A percentile compares a stretch with the other conserved stretches of the same genome.
Conservation (phyloP, 2,888 invertebrate species). For the Lepidochitona cinerea region DNA sequence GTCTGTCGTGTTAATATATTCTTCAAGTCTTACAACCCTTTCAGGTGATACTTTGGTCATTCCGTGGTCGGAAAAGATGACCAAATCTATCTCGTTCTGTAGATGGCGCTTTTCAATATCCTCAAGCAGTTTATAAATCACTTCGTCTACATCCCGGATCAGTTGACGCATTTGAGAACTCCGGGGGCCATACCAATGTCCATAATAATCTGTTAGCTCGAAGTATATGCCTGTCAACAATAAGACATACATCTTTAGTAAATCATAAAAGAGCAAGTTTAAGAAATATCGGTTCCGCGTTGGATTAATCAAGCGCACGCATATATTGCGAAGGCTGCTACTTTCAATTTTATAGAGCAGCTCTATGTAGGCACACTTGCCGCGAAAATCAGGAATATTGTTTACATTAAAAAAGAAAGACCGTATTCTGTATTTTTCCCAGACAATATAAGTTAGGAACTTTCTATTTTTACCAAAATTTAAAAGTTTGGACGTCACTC, state of each 20-base stretch:
- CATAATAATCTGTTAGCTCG: constrained; percentile 12
- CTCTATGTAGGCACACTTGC: too few species aligned
- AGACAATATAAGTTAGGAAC: too few species aligned
- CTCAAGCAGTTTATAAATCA: not conserved
- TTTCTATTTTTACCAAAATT: too few species aligned
- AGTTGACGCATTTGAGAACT: not conserved
- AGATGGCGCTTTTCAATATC: constrained; percentile 10
- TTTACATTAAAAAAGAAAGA: too few species aligned
- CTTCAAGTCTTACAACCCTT: not conserved
- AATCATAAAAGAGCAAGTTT: too few species aligned
- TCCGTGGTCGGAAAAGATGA: constrained; percentile 26
- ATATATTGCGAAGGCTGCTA: too few species aligned
- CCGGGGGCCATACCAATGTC: constrained; percentile 12
- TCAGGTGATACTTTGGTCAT: constrained; percentile 9
- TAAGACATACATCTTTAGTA: not conserved
- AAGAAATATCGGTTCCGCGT: too few species aligned
- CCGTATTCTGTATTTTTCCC: too few species aligned
- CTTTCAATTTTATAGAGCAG: too few species aligned
- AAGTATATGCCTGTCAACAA: constrained; percentile 12
- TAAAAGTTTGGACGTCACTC: too few species aligned
- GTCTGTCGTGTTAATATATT: not conserved
- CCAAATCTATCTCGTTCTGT: constrained; percentile 16
- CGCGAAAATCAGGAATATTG: too few species aligned
- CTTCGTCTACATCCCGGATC: constrained; percentile 1
- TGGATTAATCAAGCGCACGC: too few species aligned